Evolutionary conservation across 2,113 vertebrate genomes (phyloP), one percentile per base, ranked within the genome.

Genomic region (Acanthisitta chloris): DNA sequence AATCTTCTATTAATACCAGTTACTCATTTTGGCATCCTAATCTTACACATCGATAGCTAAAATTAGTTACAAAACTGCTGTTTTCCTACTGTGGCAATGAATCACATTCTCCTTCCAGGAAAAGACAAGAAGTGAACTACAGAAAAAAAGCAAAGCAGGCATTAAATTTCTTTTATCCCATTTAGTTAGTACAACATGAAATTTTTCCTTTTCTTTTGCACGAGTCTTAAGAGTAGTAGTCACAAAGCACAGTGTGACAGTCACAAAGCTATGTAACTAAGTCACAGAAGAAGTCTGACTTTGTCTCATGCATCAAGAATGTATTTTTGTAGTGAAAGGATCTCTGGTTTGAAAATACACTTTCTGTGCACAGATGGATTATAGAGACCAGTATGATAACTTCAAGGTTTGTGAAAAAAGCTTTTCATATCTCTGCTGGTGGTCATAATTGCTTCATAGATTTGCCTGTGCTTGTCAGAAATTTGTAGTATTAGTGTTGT

Each of bases 391-490:
- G 31, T 62, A 8, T 58, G 31, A 31, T 82, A 65, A 84, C 42
- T 90, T 92, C 23, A 38, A 54, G 58, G 57, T 83, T 71, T 70
- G 10, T 43, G n/a, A 49, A 89, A 89, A 66, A 34, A n/a, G 26
- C 23, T 86, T 87, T 84, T 86, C 25, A 14, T 62, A 33, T 55
- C 25, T 61, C n/a, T 83, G 31, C 72, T 88, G 18, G 8, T 81
- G 73, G 33, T 76, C 28, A 29, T 40, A 74, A 65, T 46, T 71
- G 38, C 70, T 86, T 48, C 20, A 2, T 38, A 82, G 51, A 51
- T 74, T 67, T 91, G 17, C 26, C 62, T 79, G 4, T 72, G 66
- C 54, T 88, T 95, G 90, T 95, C 82, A 95, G 67, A 96, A 88
- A 78, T 74, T 23, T 62, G 5, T 82, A 49, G n/a, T 82, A 82